These are phyloP conservation scores for Oreotragus oreotragus DNA, from an alignment of 2,113 vertebrate genomes.

Conservation along the genomic window DNA sequence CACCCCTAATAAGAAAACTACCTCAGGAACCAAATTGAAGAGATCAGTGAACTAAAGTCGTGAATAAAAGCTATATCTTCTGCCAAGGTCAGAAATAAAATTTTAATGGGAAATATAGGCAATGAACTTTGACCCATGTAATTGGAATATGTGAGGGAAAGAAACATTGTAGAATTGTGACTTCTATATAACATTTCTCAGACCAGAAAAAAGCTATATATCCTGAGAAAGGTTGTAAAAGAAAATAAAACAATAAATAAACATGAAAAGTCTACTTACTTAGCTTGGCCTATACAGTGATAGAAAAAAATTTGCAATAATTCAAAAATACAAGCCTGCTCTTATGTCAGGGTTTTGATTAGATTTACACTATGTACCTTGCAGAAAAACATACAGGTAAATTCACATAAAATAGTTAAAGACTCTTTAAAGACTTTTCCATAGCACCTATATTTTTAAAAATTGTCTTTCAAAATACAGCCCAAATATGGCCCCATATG, in stretches of 20 bases:
- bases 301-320: not conserved
- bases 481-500: not conserved
- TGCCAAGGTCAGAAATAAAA: not conserved
- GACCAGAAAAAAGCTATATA: not conserved
- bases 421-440: not conserved
- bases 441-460: not conserved
- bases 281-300: not conserved
- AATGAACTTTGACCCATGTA: not conserved
- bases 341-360: not conserved
- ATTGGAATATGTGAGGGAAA: not conserved
- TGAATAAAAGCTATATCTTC: not conserved
- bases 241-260: not conserved
- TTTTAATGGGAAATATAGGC: not conserved
- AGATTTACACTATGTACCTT: not conserved
- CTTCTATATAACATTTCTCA: not conserved
- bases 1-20: not conserved
- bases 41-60: not conserved
- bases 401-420: not conserved
- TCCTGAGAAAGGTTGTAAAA: not conserved
- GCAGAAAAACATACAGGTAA: not conserved
- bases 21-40: not conserved
- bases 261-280: not conserved
- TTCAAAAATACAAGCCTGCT: not conserved
- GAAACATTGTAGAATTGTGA: not conserved
- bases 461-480: not conserved